These are phyloP conservation scores for Upupa epops DNA, from an alignment of 2,113 vertebrate species.

Conservation along the genomic window DNA sequence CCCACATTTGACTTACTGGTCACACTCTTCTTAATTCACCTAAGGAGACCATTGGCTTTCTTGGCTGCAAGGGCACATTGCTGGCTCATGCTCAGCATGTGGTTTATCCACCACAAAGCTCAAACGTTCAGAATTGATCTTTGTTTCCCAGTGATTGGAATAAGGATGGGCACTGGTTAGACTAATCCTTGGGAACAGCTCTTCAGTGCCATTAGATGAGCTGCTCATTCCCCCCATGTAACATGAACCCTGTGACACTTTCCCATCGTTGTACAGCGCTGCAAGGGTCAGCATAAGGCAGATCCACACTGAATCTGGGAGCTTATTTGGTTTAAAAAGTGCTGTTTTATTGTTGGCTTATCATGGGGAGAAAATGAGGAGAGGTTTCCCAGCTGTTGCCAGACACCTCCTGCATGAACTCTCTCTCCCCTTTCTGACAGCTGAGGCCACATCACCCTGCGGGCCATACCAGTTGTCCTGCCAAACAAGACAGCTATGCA, in stretches of 20 bases:
- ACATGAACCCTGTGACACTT: background rate
- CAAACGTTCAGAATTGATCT: background rate
- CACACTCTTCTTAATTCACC: too few species aligned
- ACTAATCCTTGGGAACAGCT: background rate
- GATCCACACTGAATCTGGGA: background rate
- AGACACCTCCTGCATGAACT: background rate
- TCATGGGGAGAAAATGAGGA: background rate
- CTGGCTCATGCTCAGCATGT: too few species aligned
- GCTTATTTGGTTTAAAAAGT: slow-evolving; percentile 30
- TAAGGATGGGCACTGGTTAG: background rate
- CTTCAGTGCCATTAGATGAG: background rate
- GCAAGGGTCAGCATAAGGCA: slow-evolving; percentile 4
- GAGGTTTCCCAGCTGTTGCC: slow-evolving; percentile 52
- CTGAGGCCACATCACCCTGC: background rate
- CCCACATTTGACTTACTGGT: too few species aligned
- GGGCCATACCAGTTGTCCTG: background rate
- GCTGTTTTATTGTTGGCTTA: slow-evolving; percentile 27
- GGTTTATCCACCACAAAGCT: background rate
- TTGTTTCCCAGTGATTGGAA: background rate
- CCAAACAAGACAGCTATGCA: background rate
- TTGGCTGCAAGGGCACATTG: too few species aligned
- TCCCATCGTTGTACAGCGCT: background rate
- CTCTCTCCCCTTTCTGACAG: background rate
- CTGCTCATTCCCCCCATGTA: background rate
- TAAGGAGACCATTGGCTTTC: too few species aligned